phyloP scores from a whole-genome alignment of 2,888 invertebrate species.

The Xylota sylvarum region DNA sequence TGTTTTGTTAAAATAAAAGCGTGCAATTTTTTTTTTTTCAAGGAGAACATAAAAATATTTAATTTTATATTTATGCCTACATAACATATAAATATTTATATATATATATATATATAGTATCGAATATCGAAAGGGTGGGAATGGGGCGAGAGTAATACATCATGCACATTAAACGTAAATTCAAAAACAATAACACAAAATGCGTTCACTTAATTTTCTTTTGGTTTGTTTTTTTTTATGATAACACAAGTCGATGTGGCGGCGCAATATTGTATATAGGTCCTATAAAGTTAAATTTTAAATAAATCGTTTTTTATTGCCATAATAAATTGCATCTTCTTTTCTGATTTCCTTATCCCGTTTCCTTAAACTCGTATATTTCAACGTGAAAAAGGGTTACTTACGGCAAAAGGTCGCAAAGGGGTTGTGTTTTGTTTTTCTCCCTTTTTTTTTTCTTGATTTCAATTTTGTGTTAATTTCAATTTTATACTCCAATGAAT shows the following conservation, averaged over 20 bases:
- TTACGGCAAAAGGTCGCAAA: slow-evolving; percentile 20
- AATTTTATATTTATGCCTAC: slow-evolving; percentile 69
- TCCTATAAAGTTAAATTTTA: slow-evolving; percentile 37
- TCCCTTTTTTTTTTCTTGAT: slow-evolving; percentile 20
- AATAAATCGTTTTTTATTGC: slow-evolving; percentile 67
- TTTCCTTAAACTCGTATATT: slow-evolving; percentile 31
- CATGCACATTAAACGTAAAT: slow-evolving; percentile 75
- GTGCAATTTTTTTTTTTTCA: slow-evolving; percentile 66
- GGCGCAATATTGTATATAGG: background rate
- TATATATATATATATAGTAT: slow-evolving; percentile 71
- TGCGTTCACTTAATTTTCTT: slow-evolving; percentile 47
- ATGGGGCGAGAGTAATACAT: slow-evolving; percentile 62
- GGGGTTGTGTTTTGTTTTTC: background rate
- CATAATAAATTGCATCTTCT: slow-evolving; percentile 60
- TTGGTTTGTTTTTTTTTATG: slow-evolving; percentile 35
- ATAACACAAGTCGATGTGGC: slow-evolving; percentile 52
- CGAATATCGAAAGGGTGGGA: slow-evolving; percentile 57
- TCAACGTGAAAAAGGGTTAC: slow-evolving; percentile 32
- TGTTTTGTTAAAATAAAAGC: slow-evolving; percentile 24
- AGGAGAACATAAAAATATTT: slow-evolving; percentile 72
- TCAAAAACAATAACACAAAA: slow-evolving; percentile 75
- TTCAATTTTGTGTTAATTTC: slow-evolving; percentile 64
- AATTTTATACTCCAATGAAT: slow-evolving; percentile 59
- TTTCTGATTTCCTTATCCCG: slow-evolving; percentile 45
- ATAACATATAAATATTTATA: slow-evolving; percentile 73